Evolutionary conservation across 92 coral and sea anemone species (phyloP), one percentile per base, ranked within the genome.

Genomic region (Porites lobata): DNA sequence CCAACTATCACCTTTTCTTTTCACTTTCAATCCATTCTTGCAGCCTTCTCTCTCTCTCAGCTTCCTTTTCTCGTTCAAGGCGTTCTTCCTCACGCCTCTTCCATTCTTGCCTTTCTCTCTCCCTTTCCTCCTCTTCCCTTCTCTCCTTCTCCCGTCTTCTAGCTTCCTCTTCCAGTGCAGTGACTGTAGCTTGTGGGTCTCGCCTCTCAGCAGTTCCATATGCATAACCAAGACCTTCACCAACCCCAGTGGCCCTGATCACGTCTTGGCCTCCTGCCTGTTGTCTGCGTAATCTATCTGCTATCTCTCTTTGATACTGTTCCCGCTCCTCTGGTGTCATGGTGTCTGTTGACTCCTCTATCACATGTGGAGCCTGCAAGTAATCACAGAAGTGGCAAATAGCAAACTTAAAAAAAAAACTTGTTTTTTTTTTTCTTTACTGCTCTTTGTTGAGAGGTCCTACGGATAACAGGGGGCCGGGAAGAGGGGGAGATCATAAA

Each of bases 321-420:
- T 92, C 94, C 2, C 96, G 91, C 76, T 96, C 99, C 72, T 97
- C 98, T 61, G 86, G 79, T 4, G 96, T 95, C 99, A 97, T 90
- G 61, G 98, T 96, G 2, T 94, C 98, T 89, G 76, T 90, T 72
- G 92, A 90, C 66, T 97, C 99, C 69, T 90, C 98, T 64, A 88
- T 90, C 58, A 93, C 90, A 14, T 94, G 83, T 51, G 98, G 98
- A 18, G 98, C 98, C 99, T 97, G 80, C 9, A 26, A 66, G 59
- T 20, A 20, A 19, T 72, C 8, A 38, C 47, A 38, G 47, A 38
- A 38, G 47, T 38, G 47, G 47, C 47, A 38, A 38, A 38, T 38
- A 38, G 47, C 7, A 38, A 38, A 38, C 47, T 38, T 38, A 4
- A 38, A 38, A 38, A 29, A 3, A 38, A 38, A 38, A 38, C 47